These are phyloP conservation scores for Nannoperca australis DNA, from an alignment of 2,797 vertebrate genomes.

Conservation along the genomic window DNA sequence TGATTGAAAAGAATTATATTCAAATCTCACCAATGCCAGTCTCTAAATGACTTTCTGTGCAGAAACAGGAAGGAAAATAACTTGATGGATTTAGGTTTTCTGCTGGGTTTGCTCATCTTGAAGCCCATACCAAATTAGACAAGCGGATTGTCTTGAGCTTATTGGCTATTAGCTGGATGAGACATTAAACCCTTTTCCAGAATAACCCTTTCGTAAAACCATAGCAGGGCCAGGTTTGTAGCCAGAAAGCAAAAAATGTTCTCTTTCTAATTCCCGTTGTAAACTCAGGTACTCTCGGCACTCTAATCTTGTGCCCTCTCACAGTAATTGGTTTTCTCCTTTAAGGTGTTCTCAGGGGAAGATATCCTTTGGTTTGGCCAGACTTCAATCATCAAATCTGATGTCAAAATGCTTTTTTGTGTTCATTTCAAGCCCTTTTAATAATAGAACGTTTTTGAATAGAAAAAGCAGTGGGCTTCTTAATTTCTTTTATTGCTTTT, in stretches of 20 bases:
- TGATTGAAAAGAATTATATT: constrained; percentile 30
- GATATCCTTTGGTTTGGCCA: constrained; percentile 59
- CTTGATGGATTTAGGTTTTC: constrained; percentile 48
- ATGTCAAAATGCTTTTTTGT: constrained; percentile 59
- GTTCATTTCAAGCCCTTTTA: constrained; percentile 60
- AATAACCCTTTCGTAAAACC: constrained; percentile 54
- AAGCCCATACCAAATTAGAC: constrained; percentile 66
- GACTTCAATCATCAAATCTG: constrained; percentile 52
- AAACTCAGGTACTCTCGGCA: constrained; percentile 71
- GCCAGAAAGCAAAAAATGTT: constrained; percentile 66
- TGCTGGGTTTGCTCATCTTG: constrained; percentile 32
- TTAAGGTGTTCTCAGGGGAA: constrained; percentile 73
- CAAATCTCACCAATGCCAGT: constrained; percentile 21
- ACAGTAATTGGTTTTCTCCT: constrained; percentile 81
- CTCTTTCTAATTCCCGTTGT: constrained; percentile 68
- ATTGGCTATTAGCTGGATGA: constrained; percentile 79
- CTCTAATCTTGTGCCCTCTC: constrained; percentile 79
- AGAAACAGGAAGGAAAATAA: constrained; percentile 38
- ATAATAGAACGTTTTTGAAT: constrained; percentile 12
- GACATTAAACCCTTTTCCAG: constrained; percentile 68
- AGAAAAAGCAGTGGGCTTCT: constrained; percentile 14
- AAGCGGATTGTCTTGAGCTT: constrained; percentile 72
- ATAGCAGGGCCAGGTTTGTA: constrained; percentile 61
- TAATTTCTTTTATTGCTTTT: constrained; percentile 60
- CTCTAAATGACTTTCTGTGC: constrained; percentile 29